Base-by-base conservation (phyloP, 2,888 invertebrate species). In the Eupithecia inturbata region DNA sequence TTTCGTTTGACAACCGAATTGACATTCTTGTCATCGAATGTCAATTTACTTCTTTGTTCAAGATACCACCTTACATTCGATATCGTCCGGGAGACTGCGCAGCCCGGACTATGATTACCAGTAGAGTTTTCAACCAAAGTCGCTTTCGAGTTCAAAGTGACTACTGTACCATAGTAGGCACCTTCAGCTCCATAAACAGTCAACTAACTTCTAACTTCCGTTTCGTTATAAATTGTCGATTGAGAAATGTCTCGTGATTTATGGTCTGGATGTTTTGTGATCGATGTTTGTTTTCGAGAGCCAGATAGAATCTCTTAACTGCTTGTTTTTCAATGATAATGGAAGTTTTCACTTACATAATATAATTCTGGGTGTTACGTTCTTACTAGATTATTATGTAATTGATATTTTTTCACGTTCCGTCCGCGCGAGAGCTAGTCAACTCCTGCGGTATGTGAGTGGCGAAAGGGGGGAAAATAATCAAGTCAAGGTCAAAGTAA, bases 211-310 rank as follows among this genome's bases (percentile, higher is more conserved):
- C 83, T 83, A 85, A 87, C 87, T 88, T 87, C 85, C 85, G 85
- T 86, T 89, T 87, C 84, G 85, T 85, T 89, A 87, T 86, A 89
- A 89, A 90, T 88, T 82, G 86, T 88, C 88, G 85, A 88, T 88
- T 85, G 85, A 86, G 82, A 88, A 88, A 85, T 84, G 85, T 85
- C 83, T 79, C 68, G 86, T 88, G 87, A 91, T 90, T 88, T 90
- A 90, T 87, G 79, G 82, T 81, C 77, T 79, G 84, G 83, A 84
- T 85, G 89, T 88, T 88, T 87, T 77, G 80, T 80, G 84, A 87
- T 87, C 79, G 82, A 88, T 86, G 82, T 82, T 85, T 89, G 89
- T 89, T 89, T 90, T 86, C 82, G 80, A 77, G 79, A 78, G 82
- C 77, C 71, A 79, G 80, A 82, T 81, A 80, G 79, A 79, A 64